Evolutionary conservation across 2,113 vertebrate species (phyloP).

Genomic region (Cephalopholis sonnerati): DNA sequence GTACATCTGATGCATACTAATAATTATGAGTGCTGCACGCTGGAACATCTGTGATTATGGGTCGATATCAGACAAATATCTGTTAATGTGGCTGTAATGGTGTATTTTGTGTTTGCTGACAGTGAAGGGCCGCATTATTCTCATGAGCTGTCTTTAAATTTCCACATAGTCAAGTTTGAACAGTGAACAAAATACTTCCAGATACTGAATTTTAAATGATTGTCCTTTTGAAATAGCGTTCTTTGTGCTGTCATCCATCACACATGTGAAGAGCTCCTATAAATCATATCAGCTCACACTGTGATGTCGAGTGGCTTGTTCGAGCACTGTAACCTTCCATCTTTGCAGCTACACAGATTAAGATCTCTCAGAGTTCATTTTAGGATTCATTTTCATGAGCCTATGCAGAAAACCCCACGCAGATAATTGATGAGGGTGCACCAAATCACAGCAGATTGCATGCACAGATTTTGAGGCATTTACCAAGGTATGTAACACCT

Average conservation of each 20-base stretch:
- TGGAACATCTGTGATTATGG: not conserved
- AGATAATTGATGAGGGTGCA: conserved; percentile 1
- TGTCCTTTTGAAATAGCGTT: not conserved
- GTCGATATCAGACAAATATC: not conserved
- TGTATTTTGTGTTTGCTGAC: not conserved
- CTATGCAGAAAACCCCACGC: not conserved
- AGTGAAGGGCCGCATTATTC: not conserved
- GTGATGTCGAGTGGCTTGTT: not conserved
- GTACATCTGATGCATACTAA: not conserved
- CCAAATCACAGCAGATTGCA: not conserved
- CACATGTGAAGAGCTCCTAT: not conserved
- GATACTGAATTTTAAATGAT: not conserved
- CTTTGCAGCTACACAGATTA: not conserved
- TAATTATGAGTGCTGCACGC: not conserved
- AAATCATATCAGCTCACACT: conserved; percentile 2
- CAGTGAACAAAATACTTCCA: not conserved
- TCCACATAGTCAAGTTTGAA: not conserved
- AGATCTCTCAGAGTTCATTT: conserved; percentile 31
- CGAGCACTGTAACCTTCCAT: not conserved
- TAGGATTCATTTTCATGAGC: conserved; percentile 16
- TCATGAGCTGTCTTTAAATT: not conserved
- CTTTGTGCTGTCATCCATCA: not conserved
- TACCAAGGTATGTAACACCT: not conserved
- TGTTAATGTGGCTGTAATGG: not conserved
- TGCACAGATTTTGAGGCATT: not conserved